Evolutionary conservation across 2,113 vertebrate species (phyloP).

Genomic region (Chaetodon auriga): DNA sequence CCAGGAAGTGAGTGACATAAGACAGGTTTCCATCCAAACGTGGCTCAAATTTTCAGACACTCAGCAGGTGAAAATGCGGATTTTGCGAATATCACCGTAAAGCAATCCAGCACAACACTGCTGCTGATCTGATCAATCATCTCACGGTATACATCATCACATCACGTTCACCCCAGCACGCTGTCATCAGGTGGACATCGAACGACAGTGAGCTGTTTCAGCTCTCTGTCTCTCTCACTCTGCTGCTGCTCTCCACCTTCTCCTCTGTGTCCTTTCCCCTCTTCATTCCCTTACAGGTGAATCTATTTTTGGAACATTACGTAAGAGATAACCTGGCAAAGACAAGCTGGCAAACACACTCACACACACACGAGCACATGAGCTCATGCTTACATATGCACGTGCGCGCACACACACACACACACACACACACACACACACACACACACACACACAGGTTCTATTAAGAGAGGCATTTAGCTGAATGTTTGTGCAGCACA

Average conservation of each 20-base stretch:
- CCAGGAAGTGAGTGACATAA: background rate
- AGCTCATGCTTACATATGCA: background rate
- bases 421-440: slow-evolving; percentile 7
- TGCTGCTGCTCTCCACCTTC: background rate
- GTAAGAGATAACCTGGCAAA: slow-evolving; percentile 62
- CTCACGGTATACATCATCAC: too few species aligned
- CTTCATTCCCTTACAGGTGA: slow-evolving; percentile 66
- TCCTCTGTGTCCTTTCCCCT: slow-evolving; percentile 13
- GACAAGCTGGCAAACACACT: slow-evolving; percentile 49
- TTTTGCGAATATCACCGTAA: too few species aligned
- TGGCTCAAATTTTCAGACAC: background rate
- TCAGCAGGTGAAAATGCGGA: background rate
- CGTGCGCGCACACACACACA: background rate
- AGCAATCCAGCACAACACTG: background rate
- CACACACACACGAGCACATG: slow-evolving; percentile 25
- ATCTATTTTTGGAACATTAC: slow-evolving; percentile 69
- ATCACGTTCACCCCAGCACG: background rate
- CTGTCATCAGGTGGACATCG: too few species aligned
- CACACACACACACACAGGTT: slow-evolving; percentile 4
- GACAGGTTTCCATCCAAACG: background rate
- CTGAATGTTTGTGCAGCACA: slow-evolving; percentile 30
- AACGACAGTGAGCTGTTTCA: background rate
- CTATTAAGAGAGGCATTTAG: slow-evolving; percentile 25
- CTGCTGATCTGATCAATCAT: background rate
- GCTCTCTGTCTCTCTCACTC: background rate